These are phyloP conservation scores for Piprites chloris DNA, from an alignment of 2,113 vertebrate species.

Conservation along the genomic window DNA sequence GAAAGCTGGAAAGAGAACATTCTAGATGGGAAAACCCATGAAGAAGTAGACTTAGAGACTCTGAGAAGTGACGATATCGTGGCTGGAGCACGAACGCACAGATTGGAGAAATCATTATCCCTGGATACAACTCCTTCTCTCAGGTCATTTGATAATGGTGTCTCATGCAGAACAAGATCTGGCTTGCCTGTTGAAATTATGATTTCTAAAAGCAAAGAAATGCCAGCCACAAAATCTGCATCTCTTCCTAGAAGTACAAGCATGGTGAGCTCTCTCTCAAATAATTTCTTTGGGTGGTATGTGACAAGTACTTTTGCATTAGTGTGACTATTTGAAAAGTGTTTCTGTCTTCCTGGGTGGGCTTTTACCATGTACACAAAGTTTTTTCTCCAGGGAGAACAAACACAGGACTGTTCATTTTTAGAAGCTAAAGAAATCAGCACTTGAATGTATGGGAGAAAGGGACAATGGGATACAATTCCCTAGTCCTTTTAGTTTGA, in stretches of 20 bases:
- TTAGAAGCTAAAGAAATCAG: not conserved
- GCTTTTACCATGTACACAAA: fast-evolving
- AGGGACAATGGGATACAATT: not conserved
- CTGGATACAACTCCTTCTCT: slow-evolving; percentile 36
- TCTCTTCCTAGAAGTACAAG: slow-evolving; percentile 75
- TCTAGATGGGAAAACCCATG: slow-evolving; percentile 66
- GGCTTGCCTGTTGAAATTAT: slow-evolving; percentile 62
- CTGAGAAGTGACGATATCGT: slow-evolving; percentile 68
- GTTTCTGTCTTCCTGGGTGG: not conserved
- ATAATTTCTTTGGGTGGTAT: not conserved
- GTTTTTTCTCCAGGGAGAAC: not conserved
- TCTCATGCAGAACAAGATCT: slow-evolving; percentile 19
- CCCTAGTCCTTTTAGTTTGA: not conserved
- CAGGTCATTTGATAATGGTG: slow-evolving; percentile 8
- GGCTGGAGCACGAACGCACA: not conserved
- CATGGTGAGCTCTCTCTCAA: slow-evolving; percentile 75
- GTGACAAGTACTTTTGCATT: not conserved
- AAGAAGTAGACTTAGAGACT: slow-evolving; percentile 78
- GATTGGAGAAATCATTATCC: slow-evolving; percentile 54
- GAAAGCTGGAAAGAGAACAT: slow-evolving; percentile 60
- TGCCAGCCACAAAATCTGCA: slow-evolving; percentile 68
- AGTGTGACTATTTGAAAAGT: not conserved
- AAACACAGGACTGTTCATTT: not conserved
- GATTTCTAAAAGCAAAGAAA: slow-evolving; percentile 72
- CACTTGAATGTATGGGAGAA: not conserved